phyloP scores from a whole-genome alignment of 2,888 invertebrate genomes.

The Homarus gammarus region DNA sequence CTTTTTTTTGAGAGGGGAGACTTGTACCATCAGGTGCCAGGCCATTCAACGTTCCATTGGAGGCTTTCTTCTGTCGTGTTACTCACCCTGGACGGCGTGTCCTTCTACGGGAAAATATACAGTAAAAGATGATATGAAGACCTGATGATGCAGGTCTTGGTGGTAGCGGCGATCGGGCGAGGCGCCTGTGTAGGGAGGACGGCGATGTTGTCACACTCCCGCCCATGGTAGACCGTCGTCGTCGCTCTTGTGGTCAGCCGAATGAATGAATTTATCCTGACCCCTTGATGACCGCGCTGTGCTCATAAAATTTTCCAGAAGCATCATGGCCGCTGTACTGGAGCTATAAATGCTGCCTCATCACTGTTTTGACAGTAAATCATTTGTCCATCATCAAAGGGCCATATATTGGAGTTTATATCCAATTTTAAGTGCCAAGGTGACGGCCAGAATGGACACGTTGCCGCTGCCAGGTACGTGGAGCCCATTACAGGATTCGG shows the following conservation, averaged over 20 bases:
- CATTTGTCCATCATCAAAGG: slow-evolving; percentile 62
- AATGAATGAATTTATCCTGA: slow-evolving; percentile 67
- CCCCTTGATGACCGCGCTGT: slow-evolving; percentile 58
- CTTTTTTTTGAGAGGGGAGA: no score
- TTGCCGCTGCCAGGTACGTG: slow-evolving; percentile 18
- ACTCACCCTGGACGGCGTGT: no score
- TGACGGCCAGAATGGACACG: slow-evolving; percentile 58
- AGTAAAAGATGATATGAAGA: no score
- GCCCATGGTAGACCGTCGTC: slow-evolving; percentile 11
- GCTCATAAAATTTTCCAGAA: slow-evolving; percentile 63
- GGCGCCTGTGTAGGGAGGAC: neutral
- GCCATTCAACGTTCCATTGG: neutral
- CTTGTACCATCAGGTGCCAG: neutral
- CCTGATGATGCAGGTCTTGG: neutral
- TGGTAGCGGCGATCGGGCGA: neutral
- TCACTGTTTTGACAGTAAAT: slow-evolving; percentile 68
- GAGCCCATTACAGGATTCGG: slow-evolving; percentile 18
- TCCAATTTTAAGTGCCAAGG: slow-evolving; percentile 60
- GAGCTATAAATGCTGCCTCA: slow-evolving; percentile 64
- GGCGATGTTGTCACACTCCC: neutral
- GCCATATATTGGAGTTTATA: slow-evolving; percentile 69
- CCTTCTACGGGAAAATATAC: no score
- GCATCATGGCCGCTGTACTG: slow-evolving; percentile 60
- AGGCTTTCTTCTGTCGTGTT: neutral
- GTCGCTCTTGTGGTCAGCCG: slow-evolving; percentile 44